A percentile compares a stretch with the other conserved stretches of the same genome.
Conservation (phyloP, 2,113 vertebrate species). For the Odocoileus hemionus region DNA sequence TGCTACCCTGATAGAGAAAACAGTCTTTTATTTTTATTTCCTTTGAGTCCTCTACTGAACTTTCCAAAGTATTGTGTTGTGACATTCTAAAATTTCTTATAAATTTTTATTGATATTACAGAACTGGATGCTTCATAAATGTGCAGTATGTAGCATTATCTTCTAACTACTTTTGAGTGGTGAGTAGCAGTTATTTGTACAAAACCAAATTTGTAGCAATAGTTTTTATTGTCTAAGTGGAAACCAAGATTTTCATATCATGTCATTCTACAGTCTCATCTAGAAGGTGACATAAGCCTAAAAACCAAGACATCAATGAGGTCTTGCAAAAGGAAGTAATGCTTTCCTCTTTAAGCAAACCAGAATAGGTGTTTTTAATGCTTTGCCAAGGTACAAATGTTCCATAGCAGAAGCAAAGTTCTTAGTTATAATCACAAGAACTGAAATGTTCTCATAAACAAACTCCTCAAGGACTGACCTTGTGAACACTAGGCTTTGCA, state of each 20-base stretch:
- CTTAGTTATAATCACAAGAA: background rate
- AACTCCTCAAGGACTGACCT: background rate
- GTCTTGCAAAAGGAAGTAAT: background rate
- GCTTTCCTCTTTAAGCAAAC: background rate
- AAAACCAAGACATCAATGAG: background rate
- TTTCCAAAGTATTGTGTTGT: background rate
- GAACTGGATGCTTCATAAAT: background rate
- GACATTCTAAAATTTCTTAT: background rate
- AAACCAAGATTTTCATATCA: background rate
- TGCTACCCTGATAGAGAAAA: background rate
- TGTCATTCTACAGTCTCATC: background rate
- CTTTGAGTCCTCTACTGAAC: background rate
- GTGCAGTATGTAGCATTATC: background rate
- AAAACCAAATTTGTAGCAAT: background rate
- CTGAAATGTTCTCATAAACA: background rate
- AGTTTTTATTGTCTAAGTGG: background rate
- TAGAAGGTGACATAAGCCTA: background rate
- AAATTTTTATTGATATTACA: background rate
- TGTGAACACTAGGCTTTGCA: background rate
- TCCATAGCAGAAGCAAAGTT: background rate
- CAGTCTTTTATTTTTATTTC: background rate
- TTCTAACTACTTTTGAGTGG: background rate
- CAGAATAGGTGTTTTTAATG: background rate
- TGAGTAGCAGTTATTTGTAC: background rate
- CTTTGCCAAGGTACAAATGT: background rate